Conservation (phyloP, 1,140 invertebrate genomes). For the Drosophila erecta region DNA sequence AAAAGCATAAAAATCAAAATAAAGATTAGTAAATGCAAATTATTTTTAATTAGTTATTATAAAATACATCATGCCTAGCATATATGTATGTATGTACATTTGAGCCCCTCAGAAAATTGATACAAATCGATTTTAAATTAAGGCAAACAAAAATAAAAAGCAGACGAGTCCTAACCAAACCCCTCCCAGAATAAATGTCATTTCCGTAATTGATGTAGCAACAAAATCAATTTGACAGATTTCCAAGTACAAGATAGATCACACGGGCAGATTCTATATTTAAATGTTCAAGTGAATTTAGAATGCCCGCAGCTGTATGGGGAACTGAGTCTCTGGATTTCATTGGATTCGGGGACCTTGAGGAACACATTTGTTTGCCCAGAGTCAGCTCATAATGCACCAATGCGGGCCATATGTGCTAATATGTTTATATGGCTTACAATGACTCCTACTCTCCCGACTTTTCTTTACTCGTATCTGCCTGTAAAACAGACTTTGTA, state of each 20-base stretch:
- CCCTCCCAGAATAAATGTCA: slow-evolving; percentile 19
- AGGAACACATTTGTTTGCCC: slow-evolving; percentile 42
- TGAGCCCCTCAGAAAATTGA: neutral
- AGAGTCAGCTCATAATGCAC: slow-evolving; percentile 31
- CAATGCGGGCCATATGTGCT: slow-evolving; percentile 47
- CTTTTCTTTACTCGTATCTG: neutral
- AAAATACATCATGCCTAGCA: no score
- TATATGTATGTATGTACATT: neutral
- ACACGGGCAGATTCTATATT: slow-evolving; percentile 44
- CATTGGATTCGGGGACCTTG: slow-evolving; percentile 22
- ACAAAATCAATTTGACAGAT: slow-evolving; percentile 47
- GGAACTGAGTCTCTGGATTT: slow-evolving; percentile 3
- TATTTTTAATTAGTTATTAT: neutral
- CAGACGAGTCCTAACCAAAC: neutral
- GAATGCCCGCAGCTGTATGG: slow-evolving; percentile 29
- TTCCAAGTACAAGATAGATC: slow-evolving; percentile 43
- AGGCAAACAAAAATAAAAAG: neutral
- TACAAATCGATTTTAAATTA: slow-evolving; percentile 6
- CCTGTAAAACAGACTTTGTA: neutral
- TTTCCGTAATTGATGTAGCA: slow-evolving; percentile 37
- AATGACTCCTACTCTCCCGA: slow-evolving; percentile 7
- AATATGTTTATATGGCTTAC: slow-evolving; percentile 38
- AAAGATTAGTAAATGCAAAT: neutral
- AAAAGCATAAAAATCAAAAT: no score
- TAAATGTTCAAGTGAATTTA: slow-evolving; percentile 23